Base-by-base conservation (phyloP, 2,888 invertebrate species). In the Teleiodes luculella region DNA sequence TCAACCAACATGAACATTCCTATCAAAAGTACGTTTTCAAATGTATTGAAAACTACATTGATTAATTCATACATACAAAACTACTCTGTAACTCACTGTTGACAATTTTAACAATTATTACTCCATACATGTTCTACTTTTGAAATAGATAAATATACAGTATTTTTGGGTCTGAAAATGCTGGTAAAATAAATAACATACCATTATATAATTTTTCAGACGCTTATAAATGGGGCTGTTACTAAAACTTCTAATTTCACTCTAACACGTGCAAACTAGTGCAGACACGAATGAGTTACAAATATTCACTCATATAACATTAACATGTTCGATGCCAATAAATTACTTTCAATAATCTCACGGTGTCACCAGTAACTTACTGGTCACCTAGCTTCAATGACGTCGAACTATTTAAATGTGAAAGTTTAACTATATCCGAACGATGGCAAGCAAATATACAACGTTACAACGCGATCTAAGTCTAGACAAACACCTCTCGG, bases 21-120 rank as follows among this genome's bases (percentile, higher is more conserved):
- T 53, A 72, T 73, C 83, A 86, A 85, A 78, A 53, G 65, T 31
- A 76, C 80, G 76, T 83, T 74, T 86, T 86, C 84, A 80, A 72
- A 53, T 63, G 39, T 13, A 66, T 72, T 78, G 82, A 86, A 85
- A 79, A 80, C 80, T 80, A 83, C 71, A 80, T 85, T 86, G 83
- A 80, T 57, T 56, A n/a, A 57, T 55, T 58, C 61, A 62, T 60
- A 61, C 51, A 67, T 67, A 69, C 55, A 67, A 67, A 68, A 65
- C 58, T 65, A 63, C 55, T 56, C 53, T 56, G 52, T 49, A 60
- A 55, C 63, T 54, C 62, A 65, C 60, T 64, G 72, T 57, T 47
- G 57, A 52, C 57, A 61, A 63, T 64, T 60, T 57, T 16, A 41
- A 20, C 43, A 13, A 3, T 33, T 5, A 33, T 13, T n/a, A 24